A percentile compares a stretch with the other conserved stretches of the same genome.
Conservation (phyloP, 2,888 invertebrate genomes). For the Anoncus sp. region DNA sequence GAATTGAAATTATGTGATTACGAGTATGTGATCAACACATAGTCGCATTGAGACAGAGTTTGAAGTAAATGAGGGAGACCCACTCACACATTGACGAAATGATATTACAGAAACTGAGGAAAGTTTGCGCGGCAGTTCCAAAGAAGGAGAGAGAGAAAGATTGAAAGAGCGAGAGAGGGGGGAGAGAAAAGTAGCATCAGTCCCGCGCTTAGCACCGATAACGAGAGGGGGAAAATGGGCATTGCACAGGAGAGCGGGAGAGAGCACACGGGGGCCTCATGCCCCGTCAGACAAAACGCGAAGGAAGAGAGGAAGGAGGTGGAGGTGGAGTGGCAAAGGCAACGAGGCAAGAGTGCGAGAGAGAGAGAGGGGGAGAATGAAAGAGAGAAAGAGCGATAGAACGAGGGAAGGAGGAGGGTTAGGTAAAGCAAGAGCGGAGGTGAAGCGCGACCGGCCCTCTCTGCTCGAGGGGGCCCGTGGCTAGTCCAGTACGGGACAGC, state of each 20-base stretch:
- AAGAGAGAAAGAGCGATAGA: conserved; percentile 61
- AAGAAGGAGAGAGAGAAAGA: conserved; percentile 37
- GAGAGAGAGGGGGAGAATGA: conserved; percentile 64
- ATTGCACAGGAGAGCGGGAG: conserved; percentile 63
- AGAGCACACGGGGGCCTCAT: conserved; percentile 63
- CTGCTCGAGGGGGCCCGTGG: conserved; percentile 80
- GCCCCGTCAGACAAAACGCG: conserved; percentile 62
- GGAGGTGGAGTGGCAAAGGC: conserved; percentile 65
- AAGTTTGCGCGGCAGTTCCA: conserved; percentile 12
- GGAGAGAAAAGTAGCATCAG: conserved; percentile 52
- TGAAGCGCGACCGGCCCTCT: conserved; percentile 82
- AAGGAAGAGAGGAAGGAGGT: conserved; percentile 65
- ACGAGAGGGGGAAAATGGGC: conserved; percentile 47
- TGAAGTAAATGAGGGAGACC: conserved; percentile 13
- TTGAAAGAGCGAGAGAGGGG: conserved; percentile 17
- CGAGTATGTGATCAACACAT: no score
- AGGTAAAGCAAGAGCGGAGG: conserved; percentile 77
- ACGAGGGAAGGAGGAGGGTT: conserved; percentile 74
- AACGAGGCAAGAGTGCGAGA: conserved; percentile 57
- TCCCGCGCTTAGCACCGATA: conserved; percentile 30
- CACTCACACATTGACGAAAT: background rate
- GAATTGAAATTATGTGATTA: no score
- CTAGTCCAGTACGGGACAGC: conserved; percentile 83
- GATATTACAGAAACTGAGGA: conserved; percentile 43
- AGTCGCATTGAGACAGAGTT: background rate